Evolutionary conservation across 53 echinoderm and acorn worm genomes (phyloP), one percentile per base, ranked within the genome.

Genomic region (Actinopyga echinites): DNA sequence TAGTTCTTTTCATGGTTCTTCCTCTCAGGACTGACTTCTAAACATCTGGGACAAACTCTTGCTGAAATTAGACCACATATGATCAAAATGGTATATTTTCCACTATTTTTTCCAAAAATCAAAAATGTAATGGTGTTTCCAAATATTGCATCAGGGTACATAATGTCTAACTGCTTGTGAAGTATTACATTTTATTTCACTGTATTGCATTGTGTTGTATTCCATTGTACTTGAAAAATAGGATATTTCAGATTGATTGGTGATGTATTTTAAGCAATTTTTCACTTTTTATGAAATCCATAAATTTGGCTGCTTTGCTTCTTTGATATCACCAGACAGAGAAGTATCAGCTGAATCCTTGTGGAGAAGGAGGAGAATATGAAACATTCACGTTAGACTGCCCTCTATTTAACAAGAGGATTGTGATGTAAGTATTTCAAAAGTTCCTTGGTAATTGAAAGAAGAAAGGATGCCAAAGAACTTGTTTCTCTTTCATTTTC

Each of bases 331-430:
- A 49, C 49, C 89, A 96, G 96, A 92, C 73, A 88, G 87, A 87
- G 45, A 92, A 96, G 61, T 96, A 93, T 82, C 93, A 93, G 44
- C 74, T 96, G 79, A 96, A 96, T 86, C 92, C 94, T 1, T 96
- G 97, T 77, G 97, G 97, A 4, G 97, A 96, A 82, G 97, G 97
- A 43, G 97, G 97, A 12, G 97, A 96, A 79, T 96, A 90, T 84
- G 97, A 96, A 65, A 96, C 97, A 6, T 92, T 96, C 26, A 94
- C 94, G 0, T 66, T 96, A 59, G 94, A 96, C 68, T 96, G 97
- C 79, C 97, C 97, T 24, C 90, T 96, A 13, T 96, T 96, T 79
- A 78, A 82, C 59, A 96, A 94, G 77, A 92, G 81, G 57, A 91
- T 94, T 69, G 87, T 86, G 33, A 71, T 96, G 96, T 96, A 74